These are phyloP conservation scores for Drosophila melanogaster DNA, from an alignment of 1,140 invertebrate genomes.

Conservation along the genomic window Release_6_plus_ISO1_MT NT_037436.4:8804501-8805000, in stretches of 20 bases:
- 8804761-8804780: slow-evolving; percentile 11
- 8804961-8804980: slow-evolving; percentile 78
- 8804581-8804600: slow-evolving; percentile 10
- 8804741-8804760: slow-evolving; percentile 67
- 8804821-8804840: slow-evolving; percentile 12
- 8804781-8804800: slow-evolving; percentile 9
- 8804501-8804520: slow-evolving; percentile 13
- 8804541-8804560: slow-evolving; percentile 32
- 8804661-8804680: slow-evolving; percentile 59
- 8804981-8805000: slow-evolving; percentile 41
- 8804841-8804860: background rate
- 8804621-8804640: slow-evolving; percentile 73
- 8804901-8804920: slow-evolving; percentile 36
- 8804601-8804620: slow-evolving; percentile 31
- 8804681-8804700: slow-evolving; percentile 57
- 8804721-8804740: slow-evolving; percentile 49
- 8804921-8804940: slow-evolving; percentile 75
- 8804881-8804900: slow-evolving; percentile 24
- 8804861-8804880: slow-evolving; percentile 12
- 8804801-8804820: slow-evolving; percentile 34
- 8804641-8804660: slow-evolving; percentile 69
- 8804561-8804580: slow-evolving; percentile 28
- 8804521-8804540: slow-evolving; percentile 22
- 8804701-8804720: slow-evolving; percentile 9
- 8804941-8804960: slow-evolving; percentile 77